Evolutionary conservation across 1,140 invertebrate species (phyloP).

Genomic region (Drosophila equinoxialis): DNA sequence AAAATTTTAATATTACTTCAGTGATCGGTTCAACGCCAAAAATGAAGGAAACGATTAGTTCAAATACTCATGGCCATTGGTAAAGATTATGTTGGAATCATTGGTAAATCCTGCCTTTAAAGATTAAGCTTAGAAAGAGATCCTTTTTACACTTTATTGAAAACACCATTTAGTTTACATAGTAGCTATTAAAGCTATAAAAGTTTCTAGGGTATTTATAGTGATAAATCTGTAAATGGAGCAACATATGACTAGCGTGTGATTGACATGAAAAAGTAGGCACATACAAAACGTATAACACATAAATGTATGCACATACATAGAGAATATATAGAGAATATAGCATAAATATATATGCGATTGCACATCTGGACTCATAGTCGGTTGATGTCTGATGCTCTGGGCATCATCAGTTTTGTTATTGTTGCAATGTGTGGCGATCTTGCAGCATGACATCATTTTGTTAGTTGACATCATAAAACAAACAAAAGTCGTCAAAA

Average conservation of each 20-base stretch:
- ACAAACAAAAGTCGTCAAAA: slow-evolving; percentile 28
- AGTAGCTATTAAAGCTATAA: neutral
- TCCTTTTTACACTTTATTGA: too few relatives aligned
- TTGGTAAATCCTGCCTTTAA: too few relatives aligned
- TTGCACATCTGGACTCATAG: slow-evolving; percentile 70
- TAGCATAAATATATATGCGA: slow-evolving; percentile 60
- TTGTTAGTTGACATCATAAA: slow-evolving; percentile 67
- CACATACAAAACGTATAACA: slow-evolving; percentile 30
- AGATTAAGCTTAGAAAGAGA: too few relatives aligned
- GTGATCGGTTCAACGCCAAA: too few relatives aligned
- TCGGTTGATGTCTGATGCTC: slow-evolving; percentile 24
- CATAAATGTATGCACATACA: neutral
- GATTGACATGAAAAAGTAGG: slow-evolving; percentile 74
- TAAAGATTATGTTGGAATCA: too few relatives aligned
- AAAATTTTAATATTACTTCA: too few relatives aligned
- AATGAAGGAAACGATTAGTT: too few relatives aligned
- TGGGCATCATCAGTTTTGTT: slow-evolving; percentile 6
- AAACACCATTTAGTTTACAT: too few relatives aligned
- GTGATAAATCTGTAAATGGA: slow-evolving; percentile 52
- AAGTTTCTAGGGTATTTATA: slow-evolving; percentile 41
- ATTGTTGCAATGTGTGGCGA: slow-evolving; percentile 48
- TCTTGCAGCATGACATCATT: slow-evolving; percentile 80
- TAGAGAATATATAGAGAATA: neutral
- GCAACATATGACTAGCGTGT: slow-evolving; percentile 73
- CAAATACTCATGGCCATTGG: too few relatives aligned